Conservation (phyloP, 2,888 invertebrate genomes). For the Malthinus seriepunctatus region DNA sequence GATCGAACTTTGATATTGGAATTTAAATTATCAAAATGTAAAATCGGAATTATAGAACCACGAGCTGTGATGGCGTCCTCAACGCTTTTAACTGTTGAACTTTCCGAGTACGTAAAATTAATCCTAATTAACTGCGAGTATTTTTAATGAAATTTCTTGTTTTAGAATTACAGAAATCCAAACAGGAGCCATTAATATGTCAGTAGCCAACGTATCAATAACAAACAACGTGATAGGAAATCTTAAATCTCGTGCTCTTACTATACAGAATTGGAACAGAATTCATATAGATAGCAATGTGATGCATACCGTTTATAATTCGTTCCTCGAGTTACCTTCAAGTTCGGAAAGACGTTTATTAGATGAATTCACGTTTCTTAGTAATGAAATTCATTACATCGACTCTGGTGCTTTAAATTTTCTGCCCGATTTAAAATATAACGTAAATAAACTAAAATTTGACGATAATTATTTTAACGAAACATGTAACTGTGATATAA, state of each 20-base stretch:
- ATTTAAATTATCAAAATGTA: constrained; percentile 64
- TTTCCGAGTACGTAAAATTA: constrained; percentile 61
- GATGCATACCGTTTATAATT: constrained; percentile 61
- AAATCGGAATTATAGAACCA: constrained; percentile 59
- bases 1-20: constrained; percentile 64
- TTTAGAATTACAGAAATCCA: constrained; percentile 66
- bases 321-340: constrained; percentile 49
- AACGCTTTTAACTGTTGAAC: constrained; percentile 65
- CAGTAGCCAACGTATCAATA: constrained; percentile 64
- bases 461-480: constrained; percentile 66
- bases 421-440: constrained; percentile 58
- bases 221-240: constrained; percentile 64
- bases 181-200: constrained; percentile 66
- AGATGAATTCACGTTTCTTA: constrained; percentile 56
- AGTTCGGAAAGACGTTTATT: constrained; percentile 40
- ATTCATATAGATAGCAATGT: constrained; percentile 67
- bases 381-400: constrained; percentile 61
- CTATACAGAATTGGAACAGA: constrained; percentile 67
- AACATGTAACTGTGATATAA: constrained; percentile 66
- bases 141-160: constrained; percentile 36
- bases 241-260: constrained; percentile 63
- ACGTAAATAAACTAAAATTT: constrained; percentile 57
- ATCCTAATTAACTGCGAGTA: not conserved
- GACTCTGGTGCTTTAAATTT: constrained; percentile 62
- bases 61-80: constrained; percentile 68